phyloP scores from a whole-genome alignment of 2,797 vertebrate species.

The Cacajao melanocephalus region DNA sequence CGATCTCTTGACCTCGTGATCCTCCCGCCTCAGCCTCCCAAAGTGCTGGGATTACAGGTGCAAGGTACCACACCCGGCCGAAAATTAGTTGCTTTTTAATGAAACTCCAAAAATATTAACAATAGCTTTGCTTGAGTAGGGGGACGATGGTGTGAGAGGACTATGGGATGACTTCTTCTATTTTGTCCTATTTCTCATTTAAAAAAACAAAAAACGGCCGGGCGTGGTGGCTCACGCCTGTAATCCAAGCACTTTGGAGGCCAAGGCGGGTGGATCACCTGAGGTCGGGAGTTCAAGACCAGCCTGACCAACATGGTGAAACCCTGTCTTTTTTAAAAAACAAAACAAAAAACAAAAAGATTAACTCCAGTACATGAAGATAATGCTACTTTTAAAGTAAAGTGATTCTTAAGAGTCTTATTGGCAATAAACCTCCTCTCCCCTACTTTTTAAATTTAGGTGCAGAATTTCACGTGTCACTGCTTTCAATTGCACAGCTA shows the following conservation, averaged over 20 bases:
- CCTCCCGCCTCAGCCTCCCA: too few species aligned
- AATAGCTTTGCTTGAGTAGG: constrained; percentile 16
- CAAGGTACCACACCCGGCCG: too few species aligned
- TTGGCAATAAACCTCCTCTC: not conserved
- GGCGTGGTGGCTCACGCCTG: too few species aligned
- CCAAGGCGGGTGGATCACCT: too few species aligned
- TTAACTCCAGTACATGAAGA: not conserved
- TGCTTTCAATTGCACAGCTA: constrained; percentile 91
- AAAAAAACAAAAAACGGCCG: not conserved
- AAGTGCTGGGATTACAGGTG: too few species aligned
- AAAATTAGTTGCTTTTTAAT: not conserved
- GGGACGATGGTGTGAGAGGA: not conserved
- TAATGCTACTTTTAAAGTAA: not conserved
- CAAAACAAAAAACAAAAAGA: not conserved
- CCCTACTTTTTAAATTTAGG: constrained; percentile 82
- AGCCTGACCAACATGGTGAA: too few species aligned
- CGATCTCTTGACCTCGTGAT: too few species aligned
- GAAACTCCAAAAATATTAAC: not conserved
- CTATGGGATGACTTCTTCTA: not conserved
- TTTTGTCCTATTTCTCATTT: not conserved
- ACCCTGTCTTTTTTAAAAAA: too few species aligned
- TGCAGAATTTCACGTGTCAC: constrained; percentile 89
- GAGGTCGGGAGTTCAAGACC: too few species aligned
- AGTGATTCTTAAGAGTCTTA: not conserved
- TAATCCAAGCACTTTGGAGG: too few species aligned